Base-by-base conservation (phyloP, 2,113 vertebrate genomes). In the Ciconia maguari region DNA sequence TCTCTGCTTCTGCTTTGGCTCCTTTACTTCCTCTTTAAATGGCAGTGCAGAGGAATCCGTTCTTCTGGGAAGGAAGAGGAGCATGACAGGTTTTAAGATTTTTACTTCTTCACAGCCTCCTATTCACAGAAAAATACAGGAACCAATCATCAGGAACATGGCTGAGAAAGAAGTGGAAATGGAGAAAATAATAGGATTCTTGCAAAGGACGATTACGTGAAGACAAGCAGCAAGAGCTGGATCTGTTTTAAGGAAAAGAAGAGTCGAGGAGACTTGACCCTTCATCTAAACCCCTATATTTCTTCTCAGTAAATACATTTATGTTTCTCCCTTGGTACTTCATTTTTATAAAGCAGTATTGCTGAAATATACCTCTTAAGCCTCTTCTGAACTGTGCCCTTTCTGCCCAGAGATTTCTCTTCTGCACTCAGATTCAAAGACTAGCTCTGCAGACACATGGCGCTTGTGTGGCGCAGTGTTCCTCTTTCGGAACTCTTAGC, bases 381-480 rank as follows among this genome's bases (percentile, higher is more conserved):
- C 41, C 32, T 46, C n/a, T 34, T 41, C 58, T 83, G 74, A 65
- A 8, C 41, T 19, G 5, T 66, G n/a, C 21, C 21, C n/a, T 54
- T 25, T 61, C 46, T 83, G 32, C 51, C 38, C 76, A 70, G 62
- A n/a, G 41, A 9, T 46, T 69, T 85, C 78, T 49, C 4, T 46
- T 54, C 61, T 57, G 26, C 61, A 8, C 24, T 25, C 15, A 15
- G 22, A 38, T 27, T 42, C 65, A 55, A 52, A 60, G 49, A 13
- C 26, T 6, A 58, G 49, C 30, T 46, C n/a, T 60, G 21, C 9
- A 29, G 48, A 16, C 0, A 3, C 1, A 0, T 16, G n/a, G 62
- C 41, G 32, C 25, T 12, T 9, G 19, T 4, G 3, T 1, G 32
- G 32, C 1, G 0, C 2, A 11, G 24, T 19, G 30, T 4, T 83